Evolutionary conservation across 2,113 vertebrate genomes (phyloP), one percentile per base, ranked within the genome.

Genomic region (Pantherophis guttatus): DNA sequence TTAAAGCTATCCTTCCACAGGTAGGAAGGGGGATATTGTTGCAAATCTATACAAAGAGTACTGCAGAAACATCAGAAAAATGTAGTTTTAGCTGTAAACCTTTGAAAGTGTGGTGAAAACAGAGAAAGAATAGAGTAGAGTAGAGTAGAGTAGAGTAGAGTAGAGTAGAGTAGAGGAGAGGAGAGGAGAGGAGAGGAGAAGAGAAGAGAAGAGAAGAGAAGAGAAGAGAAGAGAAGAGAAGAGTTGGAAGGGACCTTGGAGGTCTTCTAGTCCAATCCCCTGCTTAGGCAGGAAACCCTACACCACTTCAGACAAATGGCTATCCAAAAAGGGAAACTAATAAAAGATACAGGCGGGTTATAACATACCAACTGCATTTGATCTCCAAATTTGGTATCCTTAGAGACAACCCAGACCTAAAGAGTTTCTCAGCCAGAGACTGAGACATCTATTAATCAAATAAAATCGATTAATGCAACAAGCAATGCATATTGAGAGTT

Each of bases 361-460:
- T 55, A 33, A 8, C 1, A 5, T 9, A 6, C n/a, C 44, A 53
- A 93, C 59, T 9, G 5, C 33, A 93, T 93, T 39, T 53, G 81
- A 23, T 55, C 59, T 89, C 53, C 11, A 23, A 1, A 29, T 48
- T 87, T 4, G 24, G 5, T 62, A 58, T 59, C 86, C 88, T 86
- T 89, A 90, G 90, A 65, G 39, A 8, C 48, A 75, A 75, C 17
- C 33, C 90, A 75, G 58, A 19, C 3, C 15, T 33, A 17, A 62
- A n/a, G n/a, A 91, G 44, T 75, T n/a, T 87, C 81, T 62, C 50
- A 91, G 94, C 95, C 95, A 3, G 1, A 95, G 93, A 93, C 2
- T 95, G 86, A 33, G 94, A 87, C 90, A 75, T 57, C n/a, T 57
- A 93, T 94, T 94, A 89, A 75, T n/a, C 62, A 93, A 92, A 33